Conservation (phyloP, 2,797 vertebrate genomes). For the Myiotriccus ornatus region DNA sequence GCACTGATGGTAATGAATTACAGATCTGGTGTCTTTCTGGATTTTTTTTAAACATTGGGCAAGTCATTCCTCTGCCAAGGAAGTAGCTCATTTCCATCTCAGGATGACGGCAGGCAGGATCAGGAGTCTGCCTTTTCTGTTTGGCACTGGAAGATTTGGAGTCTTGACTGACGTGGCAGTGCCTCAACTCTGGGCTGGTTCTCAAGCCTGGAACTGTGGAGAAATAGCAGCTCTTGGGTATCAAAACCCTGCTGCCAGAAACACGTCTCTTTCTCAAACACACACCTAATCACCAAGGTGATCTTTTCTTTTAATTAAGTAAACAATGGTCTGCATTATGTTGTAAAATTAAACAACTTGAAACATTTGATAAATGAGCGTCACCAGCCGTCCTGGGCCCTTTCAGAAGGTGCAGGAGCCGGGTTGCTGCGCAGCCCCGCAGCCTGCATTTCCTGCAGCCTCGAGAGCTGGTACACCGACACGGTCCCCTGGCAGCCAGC, state of each 20-base stretch:
- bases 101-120: not conserved
- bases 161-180: not conserved
- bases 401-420: not conserved
- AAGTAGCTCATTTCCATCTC: slow-evolving; percentile 1
- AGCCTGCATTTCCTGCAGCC: not conserved
- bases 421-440: not conserved
- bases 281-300: not conserved
- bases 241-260: not conserved
- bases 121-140: not conserved
- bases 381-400: not conserved
- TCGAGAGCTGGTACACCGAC: not conserved
- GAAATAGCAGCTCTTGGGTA: not conserved
- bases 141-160: not conserved
- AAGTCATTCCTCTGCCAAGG: not conserved
- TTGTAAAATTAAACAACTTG: not conserved
- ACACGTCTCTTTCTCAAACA: not conserved
- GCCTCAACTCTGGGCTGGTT: not conserved
- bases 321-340: not conserved
- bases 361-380: not conserved
- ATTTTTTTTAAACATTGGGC: not conserved
- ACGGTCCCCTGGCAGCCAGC: slow-evolving; percentile 38
- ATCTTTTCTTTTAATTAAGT: slow-evolving; percentile 22
- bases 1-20: not conserved
- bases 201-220: not conserved
- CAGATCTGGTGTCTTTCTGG: not conserved